Base-by-base conservation (phyloP, 1,140 invertebrate genomes). In the Pachyrhynchus sulphureomaculatus region DNA sequence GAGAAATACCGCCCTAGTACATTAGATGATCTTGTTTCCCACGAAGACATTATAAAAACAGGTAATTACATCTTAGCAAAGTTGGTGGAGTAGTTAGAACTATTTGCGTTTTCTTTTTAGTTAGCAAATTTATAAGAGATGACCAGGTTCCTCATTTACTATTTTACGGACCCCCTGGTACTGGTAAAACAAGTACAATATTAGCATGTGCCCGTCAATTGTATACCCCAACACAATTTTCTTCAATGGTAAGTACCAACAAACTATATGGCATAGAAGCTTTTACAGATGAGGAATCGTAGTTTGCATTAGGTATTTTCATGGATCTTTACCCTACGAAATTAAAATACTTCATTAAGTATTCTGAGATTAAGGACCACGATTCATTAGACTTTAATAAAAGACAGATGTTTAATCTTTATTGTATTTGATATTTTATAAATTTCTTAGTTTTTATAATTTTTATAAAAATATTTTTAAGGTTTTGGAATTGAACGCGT, bases 131-230 rank as follows among this genome's bases (percentile, higher is more conserved):
- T 77, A 95, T 99, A 42, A 83, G 88, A 60, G 90, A 96, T 74
- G 89, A 96, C 75, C 88, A 94, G 65, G 76, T 99, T 33, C 98
- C 98, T 2, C 97, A 99, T 84, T 80, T 99, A 23, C 78, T 99
- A 13, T 94, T 99, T 66, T 99, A 99, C 84, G 98, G 98, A 1
- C 98, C 97, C 34, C 96, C 98, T 8, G 98, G 97, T 45, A 99
- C 96, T 42, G 96, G 96, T 17, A 99, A 99, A 82, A 99, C 97
- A 0, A 97, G 92, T 68, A 99, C 97, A 15, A 99, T 99, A 68
- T 79, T 99, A 55, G 97, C 98, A 32, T 95, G 94, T 80, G 96
- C 97, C 1, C 89, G 85, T 72, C 89, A 96, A 79, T 83, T 99
- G 26, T 99, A 98, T 74, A 85, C 88, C 17, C 89, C 90, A 49